These are phyloP conservation scores for Lasaia peninsularis DNA, from an alignment of 1,140 invertebrate genomes.

Conservation along the genomic window DNA sequence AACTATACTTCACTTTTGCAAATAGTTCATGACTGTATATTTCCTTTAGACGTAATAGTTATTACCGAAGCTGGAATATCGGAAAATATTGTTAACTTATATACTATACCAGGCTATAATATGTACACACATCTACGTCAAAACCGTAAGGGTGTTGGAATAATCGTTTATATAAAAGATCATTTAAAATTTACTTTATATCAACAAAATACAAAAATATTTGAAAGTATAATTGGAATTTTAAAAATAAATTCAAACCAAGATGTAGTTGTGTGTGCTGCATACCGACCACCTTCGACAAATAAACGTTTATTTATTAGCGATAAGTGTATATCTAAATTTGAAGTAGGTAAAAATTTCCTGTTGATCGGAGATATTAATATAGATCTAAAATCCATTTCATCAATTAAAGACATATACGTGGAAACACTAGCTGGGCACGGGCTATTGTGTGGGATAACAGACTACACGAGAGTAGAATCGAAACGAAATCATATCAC, in stretches of 20 bases:
- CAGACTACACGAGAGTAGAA: slow-evolving; percentile 37
- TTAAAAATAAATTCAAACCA: slow-evolving; percentile 18
- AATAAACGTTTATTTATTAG: slow-evolving; percentile 34
- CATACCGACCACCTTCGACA: slow-evolving; percentile 32
- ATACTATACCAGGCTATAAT: slow-evolving; percentile 34
- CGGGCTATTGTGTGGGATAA: slow-evolving; percentile 37
- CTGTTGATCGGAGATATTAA: slow-evolving; percentile 33
- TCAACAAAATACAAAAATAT: slow-evolving; percentile 20
- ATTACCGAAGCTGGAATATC: slow-evolving; percentile 36
- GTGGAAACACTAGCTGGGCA: slow-evolving; percentile 28
- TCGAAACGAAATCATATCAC: slow-evolving; percentile 19
- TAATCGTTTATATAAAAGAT: slow-evolving; percentile 34
- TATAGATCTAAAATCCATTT: slow-evolving; percentile 35
- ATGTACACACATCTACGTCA: slow-evolving; percentile 30
- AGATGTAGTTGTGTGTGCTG: slow-evolving; percentile 24
- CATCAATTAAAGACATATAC: slow-evolving; percentile 27
- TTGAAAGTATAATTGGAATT: slow-evolving; percentile 25
- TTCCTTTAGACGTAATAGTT: slow-evolving; percentile 32
- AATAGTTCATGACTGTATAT: slow-evolving; percentile 21
- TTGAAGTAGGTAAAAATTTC: slow-evolving; percentile 26
- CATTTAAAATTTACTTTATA: slow-evolving; percentile 30
- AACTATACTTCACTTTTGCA: slow-evolving; percentile 28
- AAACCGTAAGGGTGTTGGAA: slow-evolving; percentile 31
- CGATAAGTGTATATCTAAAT: slow-evolving; percentile 20
- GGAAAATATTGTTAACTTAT: slow-evolving; percentile 23